Base-by-base conservation (phyloP, 2,888 invertebrate species). In the Vannuccia rotundouncinata region DNA sequence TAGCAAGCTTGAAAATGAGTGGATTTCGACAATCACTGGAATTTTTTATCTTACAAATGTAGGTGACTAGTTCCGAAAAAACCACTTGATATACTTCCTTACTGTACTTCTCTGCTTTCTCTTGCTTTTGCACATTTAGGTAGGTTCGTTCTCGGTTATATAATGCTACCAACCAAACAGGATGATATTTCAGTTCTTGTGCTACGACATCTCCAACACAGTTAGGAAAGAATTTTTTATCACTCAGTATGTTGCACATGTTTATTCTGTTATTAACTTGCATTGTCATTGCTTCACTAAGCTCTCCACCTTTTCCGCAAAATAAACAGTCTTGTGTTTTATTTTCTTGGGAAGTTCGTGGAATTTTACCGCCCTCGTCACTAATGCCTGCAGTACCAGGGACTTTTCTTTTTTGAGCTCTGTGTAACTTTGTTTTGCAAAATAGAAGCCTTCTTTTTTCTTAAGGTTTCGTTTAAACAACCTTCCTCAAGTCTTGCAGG, bases 201-300 rank as follows among this genome's bases (percentile, higher is more conserved):
- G 74, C 27, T 2, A 73, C 22, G 22, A 27, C 74, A 73, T 73
- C 74, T 27, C 27, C 74, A 25, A 22, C 74, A 73, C 74, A 13
- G 10, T 73, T 73, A 13, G 74, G 2, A 5, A 73, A 22, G 27
- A 73, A 22, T 25, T 73, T 73, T 13, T 22, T 25, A 73, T 73
- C 74, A 27, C 74, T n/a, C 5, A 27, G 22, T 25, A 17, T 73
- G 74, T 2, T 22, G n/a, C 74, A 73, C 74, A 13, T 5, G 22
- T 73, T n/a, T 13, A 73, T 5, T 73, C 22, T 73, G 5, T 73
- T 22, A 25, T n/a, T 73, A 5, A 73, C 2, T n/a, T 73, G 5
- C 74, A 73, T 13, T 10, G 74, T 73, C 74, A 73, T 73, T 13
- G 74, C 74, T 73, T 73, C 10, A 13, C 74, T 73, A 5, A 73